These are phyloP conservation scores for Oscheius sp. DNA, from an alignment of 2,888 invertebrate genomes.

Conservation along the genomic window DNA sequence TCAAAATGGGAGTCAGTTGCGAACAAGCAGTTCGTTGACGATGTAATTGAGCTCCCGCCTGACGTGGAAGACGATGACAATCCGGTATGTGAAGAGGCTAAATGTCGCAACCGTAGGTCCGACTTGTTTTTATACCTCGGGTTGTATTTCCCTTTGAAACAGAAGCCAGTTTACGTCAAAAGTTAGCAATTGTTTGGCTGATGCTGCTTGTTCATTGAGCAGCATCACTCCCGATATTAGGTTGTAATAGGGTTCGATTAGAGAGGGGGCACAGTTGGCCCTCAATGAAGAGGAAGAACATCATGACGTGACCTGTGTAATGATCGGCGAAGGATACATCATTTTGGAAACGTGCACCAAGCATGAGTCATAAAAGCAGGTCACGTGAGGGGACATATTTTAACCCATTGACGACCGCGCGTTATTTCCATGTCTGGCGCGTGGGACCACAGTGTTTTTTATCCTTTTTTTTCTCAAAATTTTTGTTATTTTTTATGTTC, in stretches of 20 bases:
- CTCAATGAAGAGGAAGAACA: constrained; percentile 21
- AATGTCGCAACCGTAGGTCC: too few species aligned
- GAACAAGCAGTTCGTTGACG: constrained; percentile 6
- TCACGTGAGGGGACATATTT: not conserved
- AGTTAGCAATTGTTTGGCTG: not conserved
- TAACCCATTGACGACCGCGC: too few species aligned
- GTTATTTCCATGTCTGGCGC: too few species aligned
- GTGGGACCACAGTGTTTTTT: too few species aligned
- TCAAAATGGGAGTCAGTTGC: constrained; percentile 1
- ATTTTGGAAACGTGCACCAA: not conserved
- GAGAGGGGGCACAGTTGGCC: constrained; percentile 17
- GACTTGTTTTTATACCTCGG: too few species aligned
- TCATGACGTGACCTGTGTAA: constrained; percentile 20
- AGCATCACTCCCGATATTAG: not conserved
- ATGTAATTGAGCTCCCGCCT: constrained; percentile 25
- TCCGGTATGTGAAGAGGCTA: not conserved
- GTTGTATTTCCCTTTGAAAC: not conserved
- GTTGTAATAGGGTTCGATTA: constrained; percentile 18
- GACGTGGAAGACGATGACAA: constrained; percentile 22
- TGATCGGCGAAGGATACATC: constrained; percentile 5
- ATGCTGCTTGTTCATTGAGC: constrained; percentile 18
- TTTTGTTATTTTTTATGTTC: too few species aligned
- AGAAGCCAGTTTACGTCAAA: not conserved
- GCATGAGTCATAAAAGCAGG: too few species aligned
- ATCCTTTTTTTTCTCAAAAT: too few species aligned